Evolutionary conservation across 2,888 invertebrate genomes (phyloP).

Genomic region (Plebejus argus): DNA sequence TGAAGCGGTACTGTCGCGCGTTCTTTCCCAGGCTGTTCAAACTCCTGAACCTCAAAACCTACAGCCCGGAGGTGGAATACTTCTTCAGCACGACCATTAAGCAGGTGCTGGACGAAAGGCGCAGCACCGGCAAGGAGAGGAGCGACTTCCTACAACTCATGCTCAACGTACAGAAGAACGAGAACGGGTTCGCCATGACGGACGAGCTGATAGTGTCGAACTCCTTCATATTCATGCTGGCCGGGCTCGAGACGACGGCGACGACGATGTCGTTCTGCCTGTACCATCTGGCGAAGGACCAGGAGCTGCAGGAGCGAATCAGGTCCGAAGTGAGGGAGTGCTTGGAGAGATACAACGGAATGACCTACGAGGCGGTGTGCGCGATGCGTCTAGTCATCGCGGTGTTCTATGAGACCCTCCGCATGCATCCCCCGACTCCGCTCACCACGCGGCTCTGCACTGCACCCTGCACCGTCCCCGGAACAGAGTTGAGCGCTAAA

Average conservation of each 20-base stretch:
- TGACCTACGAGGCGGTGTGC: constrained; percentile 67
- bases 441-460: constrained; percentile 71
- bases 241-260: constrained; percentile 72
- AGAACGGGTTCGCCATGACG: constrained; percentile 64
- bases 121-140: constrained; percentile 57
- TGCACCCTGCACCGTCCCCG: constrained; percentile 58
- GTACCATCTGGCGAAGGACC: constrained; percentile 68
- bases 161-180: constrained; percentile 69
- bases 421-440: constrained; percentile 71
- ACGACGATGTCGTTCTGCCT: constrained; percentile 73
- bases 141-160: constrained; percentile 74
- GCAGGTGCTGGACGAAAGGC: constrained; percentile 66
- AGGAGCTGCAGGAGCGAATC: constrained; percentile 61
- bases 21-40: constrained; percentile 70
- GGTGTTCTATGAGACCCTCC: constrained; percentile 62
- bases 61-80: constrained; percentile 65
- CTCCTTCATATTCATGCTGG: constrained; percentile 76
- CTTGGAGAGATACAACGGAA: constrained; percentile 53
- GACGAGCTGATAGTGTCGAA: constrained; percentile 74
- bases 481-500: constrained; percentile 59
- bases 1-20: constrained; percentile 69
- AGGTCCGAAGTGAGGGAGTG: constrained; percentile 64
- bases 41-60: constrained; percentile 67
- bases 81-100: constrained; percentile 68
- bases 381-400: constrained; percentile 64